Percentiles rank a stretch among this genome's conserved stretches.
Evolutionary conservation across 2,888 invertebrate species (phyloP).

Genomic region (Limnephilus marmoratus): DNA sequence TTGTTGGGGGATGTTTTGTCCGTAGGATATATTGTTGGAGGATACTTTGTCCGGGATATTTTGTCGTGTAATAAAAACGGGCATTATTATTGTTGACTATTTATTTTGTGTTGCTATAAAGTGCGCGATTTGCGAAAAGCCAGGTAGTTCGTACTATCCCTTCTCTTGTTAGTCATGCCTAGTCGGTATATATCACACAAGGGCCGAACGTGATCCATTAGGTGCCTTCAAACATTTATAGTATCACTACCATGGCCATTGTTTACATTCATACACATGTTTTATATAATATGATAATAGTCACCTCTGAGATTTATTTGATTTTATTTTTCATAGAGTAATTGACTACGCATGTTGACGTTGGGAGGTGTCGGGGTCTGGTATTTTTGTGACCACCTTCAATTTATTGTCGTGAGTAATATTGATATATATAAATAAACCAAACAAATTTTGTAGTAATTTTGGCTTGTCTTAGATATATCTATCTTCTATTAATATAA

Average conservation of each 20-base stretch:
- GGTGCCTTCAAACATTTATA: not conserved
- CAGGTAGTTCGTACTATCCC: not conserved
- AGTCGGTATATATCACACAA: not conserved
- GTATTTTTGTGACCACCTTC: no score
- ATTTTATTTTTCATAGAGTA: not conserved
- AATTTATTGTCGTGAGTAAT: no score
- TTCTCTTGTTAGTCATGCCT: not conserved
- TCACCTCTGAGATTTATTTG: not conserved
- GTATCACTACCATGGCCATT: not conserved
- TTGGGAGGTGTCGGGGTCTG: no score
- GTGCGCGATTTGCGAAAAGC: not conserved
- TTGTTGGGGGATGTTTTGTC: no score
- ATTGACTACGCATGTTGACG: not conserved
- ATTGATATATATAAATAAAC: no score
- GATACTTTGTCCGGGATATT: no score
- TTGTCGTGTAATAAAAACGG: no score
- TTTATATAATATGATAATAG: not conserved
- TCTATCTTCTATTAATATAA: no score
- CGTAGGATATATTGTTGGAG: no score
- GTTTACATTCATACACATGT: not conserved
- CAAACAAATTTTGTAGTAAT: no score
- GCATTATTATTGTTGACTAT: not conserved
- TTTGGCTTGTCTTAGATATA: no score
- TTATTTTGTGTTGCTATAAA: not conserved
- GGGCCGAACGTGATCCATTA: not conserved